Base-by-base conservation (phyloP, 2,113 vertebrate genomes). In the Poicephalus gulielmi region DNA sequence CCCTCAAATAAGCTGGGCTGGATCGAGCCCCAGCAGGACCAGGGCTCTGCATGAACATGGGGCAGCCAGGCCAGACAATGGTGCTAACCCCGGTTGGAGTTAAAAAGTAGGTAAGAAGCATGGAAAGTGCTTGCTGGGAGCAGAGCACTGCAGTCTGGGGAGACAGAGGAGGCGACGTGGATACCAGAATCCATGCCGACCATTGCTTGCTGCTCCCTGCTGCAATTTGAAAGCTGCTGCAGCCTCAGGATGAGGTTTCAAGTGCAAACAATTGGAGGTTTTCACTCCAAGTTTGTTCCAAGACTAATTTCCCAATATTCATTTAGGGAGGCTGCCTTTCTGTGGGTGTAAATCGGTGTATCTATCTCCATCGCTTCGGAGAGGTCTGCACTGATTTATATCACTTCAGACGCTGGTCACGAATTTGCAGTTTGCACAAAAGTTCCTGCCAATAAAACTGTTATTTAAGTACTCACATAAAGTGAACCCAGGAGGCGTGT, bases 381-480 rank as follows among this genome's bases (percentile, higher is more conserved):
- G 77, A 60, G 76, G 73, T 77, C 83, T 24, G 33, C 0, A 7
- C 78, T 97, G 94, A 94, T 96, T 94, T 89, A 83, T 82, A 92
- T 96, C 81, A 76, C 77, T 83, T 59, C 66, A 96, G 88, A 95
- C 43, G 35, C 94, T 93, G 92, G 96, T 95, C 95, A 94, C 77
- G 88, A 93, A 93, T 93, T 92, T 96, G 96, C 95, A 91, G 88
- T 95, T 95, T 95, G 92, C 88, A 93, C 86, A 92, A 92, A 22
- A 30, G 53, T 91, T 92, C 88, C 94, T 96, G 96, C 96, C 95
- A 94, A 92, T 84, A 76, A 82, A 95, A 79, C 62, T 35, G 64
- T 96, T 94, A 95, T 81, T 95, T 96, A 92, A 95, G 59, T 79
- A 89, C 91, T 94, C 80, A 76, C 69, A 94, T 90, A 96, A 94